A percentile compares a stretch with the other conserved stretches of the same genome.
phyloP scores from a whole-genome alignment of 2,888 invertebrate genomes.

The Protonemura montana region DNA sequence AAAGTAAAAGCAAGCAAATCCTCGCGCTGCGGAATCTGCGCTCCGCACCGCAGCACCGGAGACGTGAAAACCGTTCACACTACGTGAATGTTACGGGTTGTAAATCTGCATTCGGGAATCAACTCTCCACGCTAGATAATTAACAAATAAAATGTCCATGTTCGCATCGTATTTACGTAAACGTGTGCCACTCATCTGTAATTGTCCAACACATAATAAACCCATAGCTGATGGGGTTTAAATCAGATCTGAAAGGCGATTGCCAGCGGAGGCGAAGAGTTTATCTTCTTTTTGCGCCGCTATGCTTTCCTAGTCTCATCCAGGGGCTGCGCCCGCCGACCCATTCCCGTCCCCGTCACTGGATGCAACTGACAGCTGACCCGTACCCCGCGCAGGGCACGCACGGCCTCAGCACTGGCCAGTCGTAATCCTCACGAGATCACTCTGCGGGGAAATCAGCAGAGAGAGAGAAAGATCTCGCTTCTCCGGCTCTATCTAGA shows the following conservation, averaged over 20 bases:
- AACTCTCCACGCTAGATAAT: not conserved
- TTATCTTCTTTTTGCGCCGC: not conserved
- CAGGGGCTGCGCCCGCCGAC: not conserved
- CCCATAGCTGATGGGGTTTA: not conserved
- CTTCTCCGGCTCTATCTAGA: not conserved
- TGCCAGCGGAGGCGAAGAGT: not conserved
- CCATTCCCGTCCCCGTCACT: not conserved
- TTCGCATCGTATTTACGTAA: not conserved
- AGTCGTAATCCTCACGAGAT: not conserved
- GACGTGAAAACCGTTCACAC: not conserved
- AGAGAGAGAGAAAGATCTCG: not conserved
- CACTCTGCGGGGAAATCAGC: constrained; percentile 7
- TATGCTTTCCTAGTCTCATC: not conserved
- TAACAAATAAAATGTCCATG: not conserved
- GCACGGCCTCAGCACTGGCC: not conserved
- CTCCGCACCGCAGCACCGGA: not conserved
- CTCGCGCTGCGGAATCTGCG: not conserved
- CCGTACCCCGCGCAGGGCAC: not conserved
- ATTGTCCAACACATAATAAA: too few species aligned
- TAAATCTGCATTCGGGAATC: not conserved
- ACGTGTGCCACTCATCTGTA: not conserved
- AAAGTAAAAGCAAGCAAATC: not conserved
- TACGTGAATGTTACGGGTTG: not conserved
- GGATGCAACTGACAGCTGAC: constrained; percentile 7
- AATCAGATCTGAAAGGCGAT: not conserved